phyloP scores from a whole-genome alignment of 2,888 invertebrate species.

The Parnassius orleans region DNA sequence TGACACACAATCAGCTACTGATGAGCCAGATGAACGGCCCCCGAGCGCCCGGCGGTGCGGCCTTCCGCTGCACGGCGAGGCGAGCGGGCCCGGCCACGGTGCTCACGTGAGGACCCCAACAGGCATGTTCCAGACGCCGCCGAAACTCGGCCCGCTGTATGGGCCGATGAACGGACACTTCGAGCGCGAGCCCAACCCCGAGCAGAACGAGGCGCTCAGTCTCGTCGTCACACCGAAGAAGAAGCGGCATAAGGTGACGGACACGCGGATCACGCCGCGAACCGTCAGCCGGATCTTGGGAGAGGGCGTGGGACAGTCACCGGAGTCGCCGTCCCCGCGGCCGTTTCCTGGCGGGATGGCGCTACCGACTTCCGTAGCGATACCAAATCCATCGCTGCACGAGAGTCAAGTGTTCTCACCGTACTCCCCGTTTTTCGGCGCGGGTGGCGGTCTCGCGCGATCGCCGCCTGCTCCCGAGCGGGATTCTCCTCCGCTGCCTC shows the following conservation, averaged over 20 bases:
- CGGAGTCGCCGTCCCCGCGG: constrained; percentile 87
- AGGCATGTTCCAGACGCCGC: constrained; percentile 92
- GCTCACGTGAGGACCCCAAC: constrained; percentile 82
- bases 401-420: constrained; percentile 96
- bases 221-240: constrained; percentile 97
- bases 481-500: constrained; percentile 91
- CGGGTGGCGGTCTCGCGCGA: constrained; percentile 74
- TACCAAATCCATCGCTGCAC: constrained; percentile 97
- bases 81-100: constrained; percentile 71
- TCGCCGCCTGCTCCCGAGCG: constrained; percentile 84
- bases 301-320: constrained; percentile 87
- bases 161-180: constrained; percentile 83
- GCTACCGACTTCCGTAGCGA: constrained; percentile 96
- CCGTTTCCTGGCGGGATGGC: constrained; percentile 93
- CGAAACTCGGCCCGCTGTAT: constrained; percentile 87
- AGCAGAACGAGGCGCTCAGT: constrained; percentile 96
- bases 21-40: constrained; percentile 81
- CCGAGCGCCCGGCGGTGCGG: constrained; percentile 82
- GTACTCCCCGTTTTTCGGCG: constrained; percentile 93
- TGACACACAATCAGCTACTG: constrained; percentile 70
- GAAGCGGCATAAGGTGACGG: constrained; percentile 98
- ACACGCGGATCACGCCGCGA: constrained; percentile 94
- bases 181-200: constrained; percentile 87
- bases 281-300: constrained; percentile 93
- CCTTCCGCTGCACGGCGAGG: constrained; percentile 85